These are phyloP conservation scores for Amphiprion ocellaris DNA, from an alignment of 2,113 vertebrate species.

Conservation along the genomic window DNA sequence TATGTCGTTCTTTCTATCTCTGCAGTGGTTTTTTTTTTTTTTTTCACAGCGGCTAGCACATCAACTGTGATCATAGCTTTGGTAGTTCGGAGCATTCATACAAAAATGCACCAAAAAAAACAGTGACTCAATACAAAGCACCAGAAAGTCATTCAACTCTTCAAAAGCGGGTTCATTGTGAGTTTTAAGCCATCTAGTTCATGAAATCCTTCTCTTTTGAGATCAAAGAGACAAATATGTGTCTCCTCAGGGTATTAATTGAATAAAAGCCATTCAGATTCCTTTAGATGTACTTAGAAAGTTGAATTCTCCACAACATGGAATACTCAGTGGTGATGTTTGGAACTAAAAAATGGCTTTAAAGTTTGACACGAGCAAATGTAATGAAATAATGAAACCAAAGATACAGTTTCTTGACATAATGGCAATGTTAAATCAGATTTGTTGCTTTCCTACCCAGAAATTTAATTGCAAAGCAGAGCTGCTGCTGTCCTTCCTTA, in stretches of 20 bases:
- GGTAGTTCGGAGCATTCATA: not conserved
- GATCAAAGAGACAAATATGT: not conserved
- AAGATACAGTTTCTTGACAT: not conserved
- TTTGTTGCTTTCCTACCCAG: too few species aligned
- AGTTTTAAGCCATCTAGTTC: too few species aligned
- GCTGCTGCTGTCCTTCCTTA: slow-evolving; percentile 6
- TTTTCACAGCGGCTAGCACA: not conserved
- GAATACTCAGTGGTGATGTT: not conserved
- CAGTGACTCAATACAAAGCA: not conserved
- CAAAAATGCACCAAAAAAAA: not conserved
- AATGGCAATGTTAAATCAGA: not conserved
- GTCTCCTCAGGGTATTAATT: not conserved
- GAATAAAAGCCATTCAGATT: not conserved
- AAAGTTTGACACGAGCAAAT: not conserved
- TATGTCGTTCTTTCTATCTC: not conserved
- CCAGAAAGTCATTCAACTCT: not conserved
- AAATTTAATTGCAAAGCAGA: not conserved
- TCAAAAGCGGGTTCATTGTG: too few species aligned
- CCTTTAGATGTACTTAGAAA: not conserved
- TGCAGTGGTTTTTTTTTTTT: not conserved
- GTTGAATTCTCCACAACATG: too few species aligned
- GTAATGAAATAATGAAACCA: not conserved
- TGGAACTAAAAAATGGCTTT: not conserved
- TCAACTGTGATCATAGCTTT: not conserved
- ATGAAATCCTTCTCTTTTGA: not conserved